Base-by-base conservation (phyloP, 2,113 vertebrate genomes). In the Columba janthina region DNA sequence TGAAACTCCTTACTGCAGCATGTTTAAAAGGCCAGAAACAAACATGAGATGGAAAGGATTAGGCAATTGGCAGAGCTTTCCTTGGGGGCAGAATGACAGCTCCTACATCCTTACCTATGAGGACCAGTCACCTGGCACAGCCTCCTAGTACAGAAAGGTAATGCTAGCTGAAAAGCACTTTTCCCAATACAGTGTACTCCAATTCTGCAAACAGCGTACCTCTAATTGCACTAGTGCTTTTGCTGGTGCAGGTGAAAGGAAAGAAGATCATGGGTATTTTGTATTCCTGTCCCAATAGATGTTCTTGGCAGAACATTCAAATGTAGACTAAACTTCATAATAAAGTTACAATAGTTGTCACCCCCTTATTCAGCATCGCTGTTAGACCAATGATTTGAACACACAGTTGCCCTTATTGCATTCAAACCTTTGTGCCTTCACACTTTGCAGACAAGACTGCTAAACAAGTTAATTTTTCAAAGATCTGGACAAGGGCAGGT, bases 261-360 rank as follows among this genome's bases (percentile, higher is more conserved):
- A 19, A 65, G 42, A 44, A 65, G 24, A 65, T 17, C 4, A n/a
- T 0, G 0, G 16, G 11, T 57, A 6, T 73, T 78, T 88, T 64
- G 34, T 61, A 24, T 57, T 82, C 71, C 46, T 50, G 31, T 56
- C 40, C 31, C 15, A 42, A 11, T 26, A n/a, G 8, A 29, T 0
- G 3, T 66, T 58, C 21, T 76, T 50, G 38, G n/a, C 51, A 77
- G 21, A 86, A 82, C n/a, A 56, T 20, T 21, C 50, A 71, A 72
- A 38, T 0, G 4, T 48, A 34, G 29, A 31, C 11, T 13, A n/a
- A 72, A 20, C 6, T 21, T 70, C 6, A 17, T 32, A 62, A 57
- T 34, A 25, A 64, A 25, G 26, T 58, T 62, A 31, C 2, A 25
- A 11, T 14, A 58, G 15, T 21, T 84, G 61, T n/a, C 36, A 69